Base-by-base conservation (phyloP, 2,888 invertebrate genomes). In the Smittia sp. region DNA sequence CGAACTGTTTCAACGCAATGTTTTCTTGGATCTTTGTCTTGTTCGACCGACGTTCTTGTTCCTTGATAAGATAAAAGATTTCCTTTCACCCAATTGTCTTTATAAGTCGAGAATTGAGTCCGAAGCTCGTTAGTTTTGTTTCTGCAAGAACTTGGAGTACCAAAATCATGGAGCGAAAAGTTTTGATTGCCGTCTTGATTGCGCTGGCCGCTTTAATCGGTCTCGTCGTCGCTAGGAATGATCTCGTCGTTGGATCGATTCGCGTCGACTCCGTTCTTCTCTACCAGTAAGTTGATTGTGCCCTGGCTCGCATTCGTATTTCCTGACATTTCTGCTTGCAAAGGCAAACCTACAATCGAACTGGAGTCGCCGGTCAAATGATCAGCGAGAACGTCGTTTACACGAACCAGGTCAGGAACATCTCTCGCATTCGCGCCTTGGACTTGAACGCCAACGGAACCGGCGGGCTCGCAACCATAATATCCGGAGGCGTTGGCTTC, bases 401-500 rank as follows among this genome's bases (percentile, higher is more conserved):
- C 24, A n/a, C 24, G 1, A 69, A 25, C 27, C 52, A 20, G 13
- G 6, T 41, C 3, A n/a, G 62, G 20, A 72, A 74, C 52, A 74
- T 74, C 15, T 69, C 75, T 25, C 46, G 65, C 6, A 54, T 75
- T 2, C 73, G 74, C 1, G 75, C 75, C 3, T 41, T 69, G 18
- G 74, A 74, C 18, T 20, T 54, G 18, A 27, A 38, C 11, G 11
- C 46, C n/a, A 74, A 74, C 41, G 69, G 69, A 15, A 68, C 66
- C 13, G 75, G 75, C 25, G 75, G 75, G 11, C 74, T 54, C 66
- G 75, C 74, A 20, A 54, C 39, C 2, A 63, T 75, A 4, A 13
- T 69, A 20, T 20, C 22, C n/a, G 75, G 75, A 15, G 75, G 75
- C 1, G 25, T 74, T 68, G 75, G 75, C 9, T 24, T 63, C 15